Percentiles rank a stretch among this genome's conserved stretches.
These are phyloP conservation scores for Macrotus californicus DNA, from an alignment of 2,113 vertebrate genomes.

Conservation along the genomic window DNA sequence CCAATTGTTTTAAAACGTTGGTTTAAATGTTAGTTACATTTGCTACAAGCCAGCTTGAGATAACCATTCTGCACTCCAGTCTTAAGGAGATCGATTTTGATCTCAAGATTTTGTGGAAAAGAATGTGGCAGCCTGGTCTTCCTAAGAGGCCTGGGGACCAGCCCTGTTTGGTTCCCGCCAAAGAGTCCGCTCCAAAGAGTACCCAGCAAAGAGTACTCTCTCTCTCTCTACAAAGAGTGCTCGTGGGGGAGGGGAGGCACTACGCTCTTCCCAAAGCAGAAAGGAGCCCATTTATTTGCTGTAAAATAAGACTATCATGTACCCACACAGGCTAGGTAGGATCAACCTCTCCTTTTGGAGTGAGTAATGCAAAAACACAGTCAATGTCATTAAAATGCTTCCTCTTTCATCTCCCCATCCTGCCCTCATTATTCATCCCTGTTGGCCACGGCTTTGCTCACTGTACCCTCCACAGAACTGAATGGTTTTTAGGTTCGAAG, in stretches of 20 bases:
- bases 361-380: background rate
- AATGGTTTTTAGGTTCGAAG: background rate
- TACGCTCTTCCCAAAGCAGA: background rate
- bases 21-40: background rate
- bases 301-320: background rate
- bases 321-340: background rate
- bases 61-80: background rate
- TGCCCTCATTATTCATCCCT: background rate
- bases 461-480: fast-evolving
- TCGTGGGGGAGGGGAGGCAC: background rate
- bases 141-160: background rate
- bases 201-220: too few relatives aligned
- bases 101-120: background rate
- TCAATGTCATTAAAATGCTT: background rate
- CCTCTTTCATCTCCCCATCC: too few relatives aligned
- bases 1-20: background rate
- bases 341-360: background rate
- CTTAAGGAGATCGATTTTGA: background rate
- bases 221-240: too few relatives aligned
- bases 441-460: background rate
- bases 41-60: background rate
- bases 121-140: background rate
- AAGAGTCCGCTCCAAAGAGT: too few relatives aligned
- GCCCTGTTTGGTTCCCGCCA: background rate
- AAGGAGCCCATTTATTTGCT: background rate